Percentiles rank a stretch among this genome's conserved stretches.
phyloP scores from a whole-genome alignment of 2,888 invertebrate genomes.

The Eupithecia centaureata region DNA sequence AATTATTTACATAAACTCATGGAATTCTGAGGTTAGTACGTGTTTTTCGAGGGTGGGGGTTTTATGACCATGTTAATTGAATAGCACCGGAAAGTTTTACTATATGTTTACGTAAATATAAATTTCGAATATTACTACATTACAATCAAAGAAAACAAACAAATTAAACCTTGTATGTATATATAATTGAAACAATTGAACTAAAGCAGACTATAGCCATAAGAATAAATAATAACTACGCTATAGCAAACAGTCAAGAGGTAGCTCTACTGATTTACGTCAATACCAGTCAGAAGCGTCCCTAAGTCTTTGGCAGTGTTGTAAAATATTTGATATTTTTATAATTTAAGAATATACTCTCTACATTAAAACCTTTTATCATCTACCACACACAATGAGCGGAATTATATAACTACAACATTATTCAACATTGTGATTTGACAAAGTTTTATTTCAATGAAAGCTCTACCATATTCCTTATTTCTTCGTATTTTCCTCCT shows the following conservation, averaged over 20 bases:
- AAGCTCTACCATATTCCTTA: neutral
- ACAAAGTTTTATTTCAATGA: neutral
- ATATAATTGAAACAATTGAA: too few species aligned
- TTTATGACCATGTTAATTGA: conserved; percentile 1
- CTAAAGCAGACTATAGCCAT: too few species aligned
- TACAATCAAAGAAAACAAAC: too few species aligned
- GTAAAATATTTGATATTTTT: neutral
- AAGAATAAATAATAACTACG: too few species aligned
- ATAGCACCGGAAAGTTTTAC: neutral
- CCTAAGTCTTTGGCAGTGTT: too few species aligned
- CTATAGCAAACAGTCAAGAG: too few species aligned
- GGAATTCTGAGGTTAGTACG: neutral
- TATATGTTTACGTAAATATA: too few species aligned
- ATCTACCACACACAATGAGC: neutral
- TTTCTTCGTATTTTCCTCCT: neutral
- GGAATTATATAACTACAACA: too few species aligned
- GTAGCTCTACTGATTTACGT: too few species aligned
- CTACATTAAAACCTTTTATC: neutral
- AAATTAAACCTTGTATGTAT: too few species aligned
- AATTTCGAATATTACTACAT: too few species aligned
- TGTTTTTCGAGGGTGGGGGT: neutral
- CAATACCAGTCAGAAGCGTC: too few species aligned
- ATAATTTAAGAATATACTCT: neutral
- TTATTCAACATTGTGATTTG: neutral
- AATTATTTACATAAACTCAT: conserved; percentile 10